Base-by-base conservation (phyloP, 1,140 invertebrate genomes). In the Prorops nasuta region DNA sequence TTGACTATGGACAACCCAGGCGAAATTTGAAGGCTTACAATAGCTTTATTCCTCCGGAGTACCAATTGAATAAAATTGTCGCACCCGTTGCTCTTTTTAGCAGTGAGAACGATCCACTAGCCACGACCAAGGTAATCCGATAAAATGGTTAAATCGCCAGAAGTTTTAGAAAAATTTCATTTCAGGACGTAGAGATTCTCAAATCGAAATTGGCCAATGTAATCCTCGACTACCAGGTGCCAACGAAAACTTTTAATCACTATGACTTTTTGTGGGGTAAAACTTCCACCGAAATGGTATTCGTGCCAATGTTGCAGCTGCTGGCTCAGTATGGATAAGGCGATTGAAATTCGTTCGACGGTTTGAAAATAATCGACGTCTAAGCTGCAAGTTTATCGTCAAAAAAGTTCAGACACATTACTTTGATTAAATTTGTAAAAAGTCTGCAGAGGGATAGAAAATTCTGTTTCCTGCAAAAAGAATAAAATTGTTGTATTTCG, bases 61-160 rank as follows among this genome's bases (percentile, higher is more conserved):
- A 90, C 57, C 54, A 76, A 15, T 54, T 87, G 1, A 65, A 76
- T 24, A 81, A 79, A 39, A 79, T 89, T 3, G 76, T 60, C 8
- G 72, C 81, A 12, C 88, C 85, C 12, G 77, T 85, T 1, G 81
- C 81, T 0, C 54, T 90, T 1, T 85, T 85, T 53, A 87, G 81
- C 54, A 83, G 83, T 19, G 68, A 80, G 6, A 80, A 82, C 17
- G 88, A 90, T 58, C 81, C 80, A 79, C 57, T 85, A 3, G 76
- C 82, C 2, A 65, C 76, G 36, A 73, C 81, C 1, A 64, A 67
- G 28, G 83, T 79, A 67, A 50, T 17, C 15, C 3, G 40, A 10
- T n/a, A 7, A 24, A 22, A 20, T 35, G 15, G 3, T 24, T 15
- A 14, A 15, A 21, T 3, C 35, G 16, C 16, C 18, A 10, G 17